Evolutionary conservation across 2,797 vertebrate genomes (phyloP).

Genomic region (Clamator glandarius): DNA sequence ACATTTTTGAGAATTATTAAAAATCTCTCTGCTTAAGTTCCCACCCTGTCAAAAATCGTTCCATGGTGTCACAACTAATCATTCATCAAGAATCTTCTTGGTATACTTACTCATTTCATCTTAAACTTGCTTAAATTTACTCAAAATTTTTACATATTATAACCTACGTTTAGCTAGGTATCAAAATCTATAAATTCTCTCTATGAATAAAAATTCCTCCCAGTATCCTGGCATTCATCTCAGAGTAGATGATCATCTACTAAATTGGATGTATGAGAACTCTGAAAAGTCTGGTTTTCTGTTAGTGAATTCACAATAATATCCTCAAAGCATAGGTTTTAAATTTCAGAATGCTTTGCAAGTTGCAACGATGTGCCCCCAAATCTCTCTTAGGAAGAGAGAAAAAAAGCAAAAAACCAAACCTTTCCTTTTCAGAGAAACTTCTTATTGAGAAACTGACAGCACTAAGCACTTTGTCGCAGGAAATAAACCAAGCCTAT

Average conservation of each 20-base stretch:
- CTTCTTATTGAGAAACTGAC: not conserved
- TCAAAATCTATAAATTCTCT: not conserved
- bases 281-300: not conserved
- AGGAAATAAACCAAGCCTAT: not conserved
- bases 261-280: not conserved
- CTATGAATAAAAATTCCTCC: not conserved
- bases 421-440: not conserved
- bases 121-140: not conserved
- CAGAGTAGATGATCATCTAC: not conserved
- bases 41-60: not conserved
- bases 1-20: not conserved
- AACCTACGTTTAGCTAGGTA: not conserved
- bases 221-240: not conserved
- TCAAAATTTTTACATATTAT: not conserved
- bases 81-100: not conserved
- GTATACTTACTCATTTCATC: not conserved
- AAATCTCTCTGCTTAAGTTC: not conserved
- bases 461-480: not conserved
- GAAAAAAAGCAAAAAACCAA: not conserved
- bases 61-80: not conserved
- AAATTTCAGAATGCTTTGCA: not conserved
- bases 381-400: fast-evolving
- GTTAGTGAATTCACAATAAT: not conserved
- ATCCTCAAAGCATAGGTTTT: not conserved
- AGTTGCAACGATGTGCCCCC: not conserved